phyloP scores from a whole-genome alignment of 1,140 invertebrate species.

The Dryas iulia region DNA sequence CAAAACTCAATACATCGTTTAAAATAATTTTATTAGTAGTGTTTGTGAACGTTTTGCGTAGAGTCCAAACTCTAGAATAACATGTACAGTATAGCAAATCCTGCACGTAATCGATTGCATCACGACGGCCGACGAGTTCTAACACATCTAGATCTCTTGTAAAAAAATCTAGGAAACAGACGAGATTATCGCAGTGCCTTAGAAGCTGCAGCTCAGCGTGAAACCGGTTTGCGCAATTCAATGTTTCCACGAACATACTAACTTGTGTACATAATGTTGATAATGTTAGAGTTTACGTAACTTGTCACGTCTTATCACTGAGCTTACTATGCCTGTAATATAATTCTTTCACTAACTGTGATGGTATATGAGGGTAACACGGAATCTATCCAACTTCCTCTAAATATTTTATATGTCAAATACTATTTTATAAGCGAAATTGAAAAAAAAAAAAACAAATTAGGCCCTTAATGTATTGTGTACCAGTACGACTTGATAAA shows the following conservation, averaged over 20 bases:
- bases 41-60: neutral
- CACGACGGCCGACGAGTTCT: neutral
- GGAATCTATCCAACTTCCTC: neutral
- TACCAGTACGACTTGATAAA: too few relatives aligned
- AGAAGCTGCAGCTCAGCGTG: constrained; percentile 8
- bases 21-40: neutral
- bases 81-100: neutral
- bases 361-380: neutral
- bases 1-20: neutral
- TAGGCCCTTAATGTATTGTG: too few relatives aligned
- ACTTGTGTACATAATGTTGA: constrained; percentile 32
- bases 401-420: neutral
- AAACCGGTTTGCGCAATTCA: constrained; percentile 35
- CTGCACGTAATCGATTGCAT: neutral
- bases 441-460: too few relatives aligned
- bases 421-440: neutral
- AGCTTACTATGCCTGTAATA: constrained; percentile 21
- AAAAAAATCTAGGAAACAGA: constrained; percentile 13
- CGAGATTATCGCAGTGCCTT: constrained; percentile 24
- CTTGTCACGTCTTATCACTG: constrained; percentile 32
- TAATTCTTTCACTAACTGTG: constrained; percentile 20
- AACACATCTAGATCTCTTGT: neutral
- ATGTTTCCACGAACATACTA: constrained; percentile 31
- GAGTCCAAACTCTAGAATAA: neutral
- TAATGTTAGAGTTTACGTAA: constrained; percentile 30